phyloP scores from a whole-genome alignment of 1,140 invertebrate species.

The Diploscapter pachys region DNA sequence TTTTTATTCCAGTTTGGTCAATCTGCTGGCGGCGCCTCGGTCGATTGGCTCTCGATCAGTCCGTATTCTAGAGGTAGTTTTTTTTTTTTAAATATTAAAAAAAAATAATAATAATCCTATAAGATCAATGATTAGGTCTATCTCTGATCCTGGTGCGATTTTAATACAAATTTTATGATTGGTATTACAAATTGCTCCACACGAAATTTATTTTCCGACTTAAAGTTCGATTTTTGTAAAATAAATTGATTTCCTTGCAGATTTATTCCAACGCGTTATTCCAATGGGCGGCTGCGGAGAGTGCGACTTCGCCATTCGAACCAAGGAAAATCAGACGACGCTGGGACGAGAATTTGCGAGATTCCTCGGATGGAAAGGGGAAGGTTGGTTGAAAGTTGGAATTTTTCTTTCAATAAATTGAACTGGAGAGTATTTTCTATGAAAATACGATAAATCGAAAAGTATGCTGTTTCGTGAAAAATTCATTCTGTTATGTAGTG shows the following conservation, averaged over 20 bases:
- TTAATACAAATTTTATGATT: background rate
- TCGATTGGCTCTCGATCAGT: constrained; percentile 31
- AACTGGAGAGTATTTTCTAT: too few relatives aligned
- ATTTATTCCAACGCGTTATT: constrained; percentile 42
- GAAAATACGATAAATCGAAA: too few relatives aligned
- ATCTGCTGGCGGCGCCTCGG: constrained; percentile 47
- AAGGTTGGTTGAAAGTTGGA: background rate
- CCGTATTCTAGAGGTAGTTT: constrained; percentile 34
- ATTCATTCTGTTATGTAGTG: too few relatives aligned
- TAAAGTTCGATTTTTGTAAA: constrained; percentile 8
- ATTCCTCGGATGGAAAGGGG: background rate
- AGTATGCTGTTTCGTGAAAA: too few relatives aligned
- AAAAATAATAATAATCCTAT: too few relatives aligned
- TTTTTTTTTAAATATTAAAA: too few relatives aligned
- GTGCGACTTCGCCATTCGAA: constrained; percentile 36
- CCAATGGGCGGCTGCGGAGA: constrained; percentile 36
- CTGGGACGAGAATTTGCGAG: constrained; percentile 6
- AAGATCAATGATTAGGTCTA: too few relatives aligned
- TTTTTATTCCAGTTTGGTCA: constrained; percentile 39
- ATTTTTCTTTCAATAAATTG: too few relatives aligned
- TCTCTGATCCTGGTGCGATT: too few relatives aligned
- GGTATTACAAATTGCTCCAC: background rate
- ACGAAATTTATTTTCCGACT: constrained; percentile 9
- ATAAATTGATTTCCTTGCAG: constrained; percentile 30
- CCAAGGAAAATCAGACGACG: background rate